Base-by-base conservation (phyloP, 2,888 invertebrate species). In the Thyatira batis region DNA sequence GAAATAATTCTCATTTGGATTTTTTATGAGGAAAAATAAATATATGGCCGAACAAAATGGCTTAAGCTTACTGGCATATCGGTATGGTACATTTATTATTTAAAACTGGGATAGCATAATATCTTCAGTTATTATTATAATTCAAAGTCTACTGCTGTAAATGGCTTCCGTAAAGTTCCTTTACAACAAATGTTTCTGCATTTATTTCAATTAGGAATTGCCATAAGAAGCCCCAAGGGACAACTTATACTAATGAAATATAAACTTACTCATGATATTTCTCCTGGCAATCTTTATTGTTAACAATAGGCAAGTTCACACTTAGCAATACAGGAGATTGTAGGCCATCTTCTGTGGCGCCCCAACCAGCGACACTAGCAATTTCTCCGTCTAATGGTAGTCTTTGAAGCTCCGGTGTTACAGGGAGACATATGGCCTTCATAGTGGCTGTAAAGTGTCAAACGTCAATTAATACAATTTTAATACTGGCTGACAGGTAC, bases 301-400 rank as follows among this genome's bases (percentile, higher is more conserved):
- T 50, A 11, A 85, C 64, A 0, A 69, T 51, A 0, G 85, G 77
- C 30, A 92, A 45, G 2, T 67, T 69, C 0, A 88, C 87, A 49
- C 81, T 82, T 5, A 91, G 75, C 20, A 92, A 73, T 10, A 80
- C 81, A 0, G 81, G 70, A 2, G 89, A 91, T n/a, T 82, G 78
- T 1, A 79, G 50, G 0, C 85, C 84, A 1, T 65, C 61, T 61
- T 92, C 92, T 0, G 92, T 92, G n/a, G 84, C 75, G 8, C 93
- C 93, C 93, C 93, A 93, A 0, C 93, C 93, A 0, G 93, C 87
- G 0, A 92, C 92, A 0, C 76, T 65, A 0, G 82, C 82, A 67
- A 82, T 66, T 49, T 63, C 27, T 0, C 79, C 78, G 0, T 67
- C 70, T 45, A 78, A 55, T 2, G 60, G 53, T 53, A 76, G 68